A percentile compares a stretch with the other conserved stretches of the same genome.
Evolutionary conservation across 2,797 vertebrate genomes (phyloP).

Genomic region (Synaphobranchus kaupii): DNA sequence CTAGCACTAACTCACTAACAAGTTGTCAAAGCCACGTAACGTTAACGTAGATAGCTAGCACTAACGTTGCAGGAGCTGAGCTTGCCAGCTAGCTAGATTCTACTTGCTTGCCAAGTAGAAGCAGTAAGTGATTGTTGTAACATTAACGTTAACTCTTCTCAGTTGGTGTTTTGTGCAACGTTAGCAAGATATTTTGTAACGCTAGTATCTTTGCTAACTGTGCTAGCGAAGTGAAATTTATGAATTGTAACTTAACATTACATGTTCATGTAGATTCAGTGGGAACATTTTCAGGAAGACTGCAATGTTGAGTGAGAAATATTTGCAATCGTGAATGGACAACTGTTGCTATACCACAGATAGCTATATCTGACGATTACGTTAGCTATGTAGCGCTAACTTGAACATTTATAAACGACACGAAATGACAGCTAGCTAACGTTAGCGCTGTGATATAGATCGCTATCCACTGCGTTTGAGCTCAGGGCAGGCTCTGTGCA

Average conservation of each 20-base stretch:
- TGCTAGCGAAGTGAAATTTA: background rate
- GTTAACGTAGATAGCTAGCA: background rate
- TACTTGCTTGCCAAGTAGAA: background rate
- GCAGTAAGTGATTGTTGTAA: background rate
- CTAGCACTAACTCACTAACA: background rate
- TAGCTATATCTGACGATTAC: background rate
- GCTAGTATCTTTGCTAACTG: background rate
- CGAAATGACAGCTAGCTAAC: background rate
- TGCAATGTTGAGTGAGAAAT: background rate
- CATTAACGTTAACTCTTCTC: background rate
- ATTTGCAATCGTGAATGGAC: background rate
- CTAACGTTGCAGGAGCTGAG: background rate
- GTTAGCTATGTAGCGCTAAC: background rate
- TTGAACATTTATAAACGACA: background rate
- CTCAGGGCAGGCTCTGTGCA: slow-evolving; percentile 37
- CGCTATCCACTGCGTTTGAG: slow-evolving; percentile 47
- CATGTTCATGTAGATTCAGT: background rate
- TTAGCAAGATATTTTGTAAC: background rate
- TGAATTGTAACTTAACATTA: background rate
- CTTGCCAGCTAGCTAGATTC: background rate
- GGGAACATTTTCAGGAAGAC: background rate
- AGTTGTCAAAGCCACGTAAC: slow-evolving; percentile 8
- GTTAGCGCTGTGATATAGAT: background rate
- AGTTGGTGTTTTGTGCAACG: background rate
- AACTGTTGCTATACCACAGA: background rate